Evolutionary conservation across 1,140 invertebrate species (phyloP), one percentile per base, ranked within the genome.

Genomic region (Aphelenchoides besseyi): DNA sequence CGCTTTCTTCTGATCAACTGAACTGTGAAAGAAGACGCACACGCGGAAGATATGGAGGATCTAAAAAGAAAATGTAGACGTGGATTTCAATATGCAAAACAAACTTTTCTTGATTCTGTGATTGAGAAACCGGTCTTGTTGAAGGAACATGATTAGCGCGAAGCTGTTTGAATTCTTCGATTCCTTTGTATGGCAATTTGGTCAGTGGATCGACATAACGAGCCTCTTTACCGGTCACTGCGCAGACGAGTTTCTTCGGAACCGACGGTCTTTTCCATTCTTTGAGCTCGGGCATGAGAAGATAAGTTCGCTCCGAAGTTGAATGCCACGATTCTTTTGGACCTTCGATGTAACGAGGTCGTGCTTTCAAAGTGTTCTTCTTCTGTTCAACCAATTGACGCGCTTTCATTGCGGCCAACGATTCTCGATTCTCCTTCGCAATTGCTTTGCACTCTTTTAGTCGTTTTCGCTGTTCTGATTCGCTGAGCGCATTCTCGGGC

Each of bases 131-230:
- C 41, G 41, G 41, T 23, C 12, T 12, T 23, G 41, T 12, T 12
- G 41, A 23, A 12, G 41, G 41, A 23, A 48, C 41, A 23, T 48
- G 23, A 23, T 23, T 12, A 23, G 12, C 41, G 41, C 41, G 41
- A 12, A 48, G 41, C 12, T 16, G 12, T 12, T 23, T 12, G 32
- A 76, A 76, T 1, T 79, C 75, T 16, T 66, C 48, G 3, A 70
- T 23, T 32, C 68, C 64, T n/a, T 32, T 33, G 61, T 76, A 76
- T 9, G 76, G 71, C 37, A 79, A 33, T 12, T 53, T 41, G 12
- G 75, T 76, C 12, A 79, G 9, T 30, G 75, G 75, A 41, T 76
- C 75, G 5, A 76, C 55, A 61, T 76, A 76, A 9, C 55, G 36
- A 29, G 75, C 75, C 16, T 1, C 28, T 28, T 35, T 28, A 9